These are phyloP conservation scores for Arbacia lixula DNA, from an alignment of 53 echinoderm and acorn worm species.

Conservation along the genomic window DNA sequence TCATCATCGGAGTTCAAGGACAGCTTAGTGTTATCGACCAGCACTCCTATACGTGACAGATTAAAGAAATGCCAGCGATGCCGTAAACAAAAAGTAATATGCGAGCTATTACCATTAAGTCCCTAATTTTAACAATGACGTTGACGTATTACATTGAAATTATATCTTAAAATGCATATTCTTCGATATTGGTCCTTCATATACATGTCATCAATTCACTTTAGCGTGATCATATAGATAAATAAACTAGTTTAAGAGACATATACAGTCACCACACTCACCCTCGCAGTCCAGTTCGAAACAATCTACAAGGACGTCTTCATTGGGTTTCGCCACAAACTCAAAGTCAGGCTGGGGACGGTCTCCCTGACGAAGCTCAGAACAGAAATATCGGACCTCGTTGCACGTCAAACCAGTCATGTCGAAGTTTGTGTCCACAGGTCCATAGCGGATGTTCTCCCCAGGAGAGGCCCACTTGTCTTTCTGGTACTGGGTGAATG, in stretches of 20 bases:
- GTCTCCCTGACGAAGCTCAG: conserved; percentile 67
- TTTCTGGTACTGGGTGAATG: conserved; percentile 64
- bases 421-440: conserved; percentile 87
- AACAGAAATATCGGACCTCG: conserved; percentile 77
- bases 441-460: conserved; percentile 65
- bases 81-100: neutral
- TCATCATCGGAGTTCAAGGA: conserved; percentile 14
- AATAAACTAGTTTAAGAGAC: conserved; percentile 60
- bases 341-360: conserved; percentile 73
- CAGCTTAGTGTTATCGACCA: conserved; percentile 72
- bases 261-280: neutral
- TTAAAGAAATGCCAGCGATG: neutral
- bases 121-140: neutral
- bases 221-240: conserved; percentile 47
- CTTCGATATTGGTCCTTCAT: too few species aligned
- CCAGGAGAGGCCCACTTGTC: conserved; percentile 75
- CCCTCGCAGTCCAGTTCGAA: conserved; percentile 59
- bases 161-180: neutral
- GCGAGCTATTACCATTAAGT: neutral
- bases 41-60: conserved; percentile 57
- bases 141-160: neutral
- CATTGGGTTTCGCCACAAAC: conserved; percentile 54
- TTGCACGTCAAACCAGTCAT: conserved; percentile 80
- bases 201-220: neutral
- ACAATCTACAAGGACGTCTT: conserved; percentile 37